Conservation (phyloP, 2,797 vertebrate genomes). For the Lates japonicus region DNA sequence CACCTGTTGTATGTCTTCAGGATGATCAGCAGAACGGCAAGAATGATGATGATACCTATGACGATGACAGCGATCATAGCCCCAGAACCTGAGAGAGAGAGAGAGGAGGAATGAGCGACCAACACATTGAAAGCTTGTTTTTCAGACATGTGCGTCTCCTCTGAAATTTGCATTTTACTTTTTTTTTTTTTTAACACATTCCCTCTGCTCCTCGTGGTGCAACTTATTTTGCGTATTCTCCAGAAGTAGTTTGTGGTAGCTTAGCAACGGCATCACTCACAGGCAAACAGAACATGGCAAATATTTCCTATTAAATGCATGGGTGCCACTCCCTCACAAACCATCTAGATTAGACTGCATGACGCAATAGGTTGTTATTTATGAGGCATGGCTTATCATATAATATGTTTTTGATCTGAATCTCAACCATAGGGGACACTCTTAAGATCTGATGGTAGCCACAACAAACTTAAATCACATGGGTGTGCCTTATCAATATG, state of each 20-base stretch:
- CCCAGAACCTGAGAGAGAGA: conserved; percentile 89
- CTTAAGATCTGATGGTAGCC: not conserved
- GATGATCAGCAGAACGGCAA: conserved; percentile 90
- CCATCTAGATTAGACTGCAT: conserved; percentile 29
- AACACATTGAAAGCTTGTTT: not conserved
- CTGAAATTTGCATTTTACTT: not conserved
- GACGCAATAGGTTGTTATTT: conserved; percentile 21
- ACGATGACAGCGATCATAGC: conserved; percentile 96
- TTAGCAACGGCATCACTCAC: conserved; percentile 40
- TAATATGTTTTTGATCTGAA: not conserved
- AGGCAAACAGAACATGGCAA: conserved; percentile 39
- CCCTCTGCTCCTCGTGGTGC: not conserved
- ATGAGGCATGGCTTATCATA: conserved; percentile 9
- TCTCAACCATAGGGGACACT: not conserved
- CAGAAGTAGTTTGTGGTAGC: conserved; percentile 1
- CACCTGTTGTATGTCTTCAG: conserved; percentile 98
- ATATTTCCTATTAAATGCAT: conserved; percentile 44
- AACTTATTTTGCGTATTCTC: conserved; percentile 9
- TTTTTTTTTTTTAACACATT: conserved; percentile 1
- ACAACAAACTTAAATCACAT: conserved; percentile 9
- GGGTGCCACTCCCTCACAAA: conserved; percentile 37
- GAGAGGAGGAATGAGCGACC: not conserved
- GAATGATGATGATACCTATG: conserved; percentile 92
- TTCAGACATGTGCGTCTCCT: not conserved
- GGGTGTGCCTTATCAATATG: conserved; percentile 12